These are phyloP conservation scores for Austrofundulus limnaeus DNA, from an alignment of 2,113 vertebrate species.

Conservation along the genomic window DNA sequence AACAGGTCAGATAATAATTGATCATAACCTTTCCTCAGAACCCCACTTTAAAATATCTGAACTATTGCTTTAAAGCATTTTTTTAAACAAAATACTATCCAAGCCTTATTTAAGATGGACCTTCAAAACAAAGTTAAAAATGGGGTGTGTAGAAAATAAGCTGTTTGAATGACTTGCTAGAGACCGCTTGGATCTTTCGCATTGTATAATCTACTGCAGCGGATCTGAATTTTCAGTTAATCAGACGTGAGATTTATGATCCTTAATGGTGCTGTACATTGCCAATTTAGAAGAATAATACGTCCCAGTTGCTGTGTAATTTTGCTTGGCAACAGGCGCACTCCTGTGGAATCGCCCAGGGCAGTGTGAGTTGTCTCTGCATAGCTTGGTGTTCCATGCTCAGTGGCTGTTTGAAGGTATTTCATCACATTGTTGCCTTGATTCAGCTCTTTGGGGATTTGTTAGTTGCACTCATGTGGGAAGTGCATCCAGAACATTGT, in stretches of 20 bases:
- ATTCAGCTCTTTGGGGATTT: slow-evolving; percentile 78
- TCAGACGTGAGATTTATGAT: slow-evolving; percentile 74
- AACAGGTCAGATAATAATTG: too few species aligned
- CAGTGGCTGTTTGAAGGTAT: slow-evolving; percentile 76
- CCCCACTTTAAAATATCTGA: too few species aligned
- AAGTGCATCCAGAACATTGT: slow-evolving; percentile 78
- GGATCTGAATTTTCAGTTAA: slow-evolving; percentile 59
- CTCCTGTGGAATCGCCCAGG: slow-evolving; percentile 73
- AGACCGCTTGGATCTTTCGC: slow-evolving; percentile 17
- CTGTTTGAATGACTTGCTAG: slow-evolving; percentile 13
- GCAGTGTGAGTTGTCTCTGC: slow-evolving; percentile 68
- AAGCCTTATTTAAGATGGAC: neutral
- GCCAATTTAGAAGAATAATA: slow-evolving; percentile 78
- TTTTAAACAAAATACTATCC: too few species aligned
- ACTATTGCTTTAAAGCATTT: too few species aligned
- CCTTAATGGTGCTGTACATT: slow-evolving; percentile 73
- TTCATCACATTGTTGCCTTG: slow-evolving; percentile 78
- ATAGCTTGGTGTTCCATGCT: slow-evolving; percentile 66
- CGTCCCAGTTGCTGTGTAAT: slow-evolving; percentile 77
- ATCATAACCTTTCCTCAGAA: too few species aligned
- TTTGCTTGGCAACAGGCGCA: slow-evolving; percentile 77
- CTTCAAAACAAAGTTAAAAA: neutral
- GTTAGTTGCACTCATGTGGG: slow-evolving; percentile 77
- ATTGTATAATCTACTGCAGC: slow-evolving; percentile 34
- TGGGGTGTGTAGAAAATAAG: neutral